A percentile compares a stretch with the other conserved stretches of the same genome.
phyloP scores from a whole-genome alignment of 2,797 vertebrate species.

The Rhabdomys pumilio region DNA sequence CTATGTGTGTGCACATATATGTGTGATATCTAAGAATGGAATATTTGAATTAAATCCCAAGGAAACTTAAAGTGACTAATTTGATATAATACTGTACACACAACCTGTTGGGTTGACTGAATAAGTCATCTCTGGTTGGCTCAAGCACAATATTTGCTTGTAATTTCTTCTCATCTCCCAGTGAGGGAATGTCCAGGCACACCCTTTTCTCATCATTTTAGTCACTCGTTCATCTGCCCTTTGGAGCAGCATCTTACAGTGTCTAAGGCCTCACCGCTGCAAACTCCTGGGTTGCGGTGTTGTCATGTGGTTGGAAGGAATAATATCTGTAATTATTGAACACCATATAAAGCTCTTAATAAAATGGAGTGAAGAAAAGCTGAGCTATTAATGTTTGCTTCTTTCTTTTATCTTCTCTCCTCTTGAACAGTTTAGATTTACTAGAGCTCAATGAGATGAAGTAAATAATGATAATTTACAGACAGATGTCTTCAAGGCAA shows the following conservation, averaged over 20 bases:
- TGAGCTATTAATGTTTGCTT: constrained; percentile 54
- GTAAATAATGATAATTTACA: constrained; percentile 66
- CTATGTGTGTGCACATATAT: not conserved
- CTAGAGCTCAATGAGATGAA: constrained; percentile 67
- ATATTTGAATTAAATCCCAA: constrained; percentile 26
- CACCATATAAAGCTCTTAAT: constrained; percentile 14
- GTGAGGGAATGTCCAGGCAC: not conserved
- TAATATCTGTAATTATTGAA: constrained; percentile 11
- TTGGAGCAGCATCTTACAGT: constrained; percentile 1
- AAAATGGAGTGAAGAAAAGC: constrained; percentile 43
- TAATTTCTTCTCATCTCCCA: not conserved
- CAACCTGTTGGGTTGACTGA: constrained; percentile 16
- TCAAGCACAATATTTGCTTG: constrained; percentile 48
- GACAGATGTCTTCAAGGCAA: constrained; percentile 49
- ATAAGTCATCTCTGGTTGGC: constrained; percentile 18
- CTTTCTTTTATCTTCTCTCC: constrained; percentile 40
- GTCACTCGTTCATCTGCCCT: not conserved
- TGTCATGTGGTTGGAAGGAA: not conserved
- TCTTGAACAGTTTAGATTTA: constrained; percentile 44
- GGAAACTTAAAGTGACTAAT: constrained; percentile 48
- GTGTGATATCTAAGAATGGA: not conserved
- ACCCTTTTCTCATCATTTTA: not conserved
- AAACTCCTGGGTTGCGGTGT: constrained; percentile 40
- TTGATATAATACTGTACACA: not conserved
- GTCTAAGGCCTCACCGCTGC: not conserved